Evolutionary conservation across 1,140 invertebrate genomes (phyloP).

Genomic region (Danaus plexippus): DNA sequence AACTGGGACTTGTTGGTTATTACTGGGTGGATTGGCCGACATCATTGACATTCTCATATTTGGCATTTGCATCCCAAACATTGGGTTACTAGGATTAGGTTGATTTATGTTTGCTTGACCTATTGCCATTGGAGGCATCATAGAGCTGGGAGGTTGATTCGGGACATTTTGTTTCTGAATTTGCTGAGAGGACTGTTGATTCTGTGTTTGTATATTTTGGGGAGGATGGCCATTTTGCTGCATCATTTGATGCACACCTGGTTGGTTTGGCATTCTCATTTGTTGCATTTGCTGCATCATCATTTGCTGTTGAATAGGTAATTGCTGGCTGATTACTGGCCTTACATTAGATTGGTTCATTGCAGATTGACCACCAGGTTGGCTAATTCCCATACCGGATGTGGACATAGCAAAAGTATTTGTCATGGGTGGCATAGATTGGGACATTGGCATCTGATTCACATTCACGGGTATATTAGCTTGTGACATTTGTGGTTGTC

Average conservation of each 20-base stretch:
- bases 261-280: conserved; percentile 59
- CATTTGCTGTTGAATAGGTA: conserved; percentile 49
- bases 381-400: conserved; percentile 37
- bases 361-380: conserved; percentile 33
- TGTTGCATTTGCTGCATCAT: conserved; percentile 58
- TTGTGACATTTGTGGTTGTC: conserved; percentile 54
- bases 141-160: conserved; percentile 49
- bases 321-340: conserved; percentile 36
- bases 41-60: conserved; percentile 61
- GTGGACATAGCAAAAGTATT: conserved; percentile 47
- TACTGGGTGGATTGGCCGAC: conserved; percentile 44
- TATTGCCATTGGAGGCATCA: conserved; percentile 49
- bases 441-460: conserved; percentile 45
- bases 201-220: conserved; percentile 34
- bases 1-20: conserved; percentile 39
- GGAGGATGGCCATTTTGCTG: conserved; percentile 39
- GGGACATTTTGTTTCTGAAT: conserved; percentile 48
- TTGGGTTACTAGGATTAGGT: conserved; percentile 44
- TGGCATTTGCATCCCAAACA: conserved; percentile 55
- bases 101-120: conserved; percentile 41
- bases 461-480: conserved; percentile 44
- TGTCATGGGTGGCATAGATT: conserved; percentile 52
- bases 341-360: conserved; percentile 47
- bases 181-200: conserved; percentile 39
- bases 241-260: conserved; percentile 52